Percentiles rank a stretch among this genome's conserved stretches.
These are phyloP conservation scores for Coluber constrictor DNA, from an alignment of 2,797 vertebrate species.

Conservation along the genomic window DNA sequence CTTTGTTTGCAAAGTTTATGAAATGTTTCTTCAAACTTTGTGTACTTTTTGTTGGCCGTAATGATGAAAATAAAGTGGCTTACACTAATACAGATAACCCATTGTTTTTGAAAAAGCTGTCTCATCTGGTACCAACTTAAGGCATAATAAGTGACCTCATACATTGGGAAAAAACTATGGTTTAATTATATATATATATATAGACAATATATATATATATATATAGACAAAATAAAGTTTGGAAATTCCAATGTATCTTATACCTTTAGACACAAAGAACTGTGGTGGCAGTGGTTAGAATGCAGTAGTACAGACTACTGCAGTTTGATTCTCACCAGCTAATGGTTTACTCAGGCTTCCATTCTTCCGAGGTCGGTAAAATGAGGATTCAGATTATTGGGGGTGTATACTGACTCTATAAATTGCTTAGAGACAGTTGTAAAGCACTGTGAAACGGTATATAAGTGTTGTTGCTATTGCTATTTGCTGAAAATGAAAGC, in stretches of 20 bases:
- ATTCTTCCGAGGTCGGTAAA: too few species aligned
- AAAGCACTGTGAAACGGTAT: too few species aligned
- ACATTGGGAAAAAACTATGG: not conserved
- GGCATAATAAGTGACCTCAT: not conserved
- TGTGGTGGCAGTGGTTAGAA: too few species aligned
- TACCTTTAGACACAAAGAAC: not conserved
- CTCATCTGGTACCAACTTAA: not conserved
- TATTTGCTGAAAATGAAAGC: constrained; percentile 10
- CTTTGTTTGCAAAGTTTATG: not conserved
- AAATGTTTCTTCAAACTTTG: not conserved
- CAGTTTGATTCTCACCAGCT: too few species aligned
- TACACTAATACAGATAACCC: not conserved
- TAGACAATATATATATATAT: not conserved
- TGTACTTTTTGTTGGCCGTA: not conserved
- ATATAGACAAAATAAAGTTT: not conserved
- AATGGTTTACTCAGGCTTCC: too few species aligned
- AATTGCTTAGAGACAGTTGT: too few species aligned
- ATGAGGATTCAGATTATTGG: too few species aligned
- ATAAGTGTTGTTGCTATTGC: too few species aligned
- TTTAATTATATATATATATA: not conserved
- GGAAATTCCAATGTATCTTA: not conserved
- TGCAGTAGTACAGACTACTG: too few species aligned
- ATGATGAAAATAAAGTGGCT: not conserved
- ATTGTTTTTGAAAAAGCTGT: not conserved
- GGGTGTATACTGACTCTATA: too few species aligned